Percentiles rank a stretch among this genome's conserved stretches.
These are phyloP conservation scores for Anoplolepis gracilipes DNA, from an alignment of 1,140 invertebrate species.

Conservation along the genomic window DNA sequence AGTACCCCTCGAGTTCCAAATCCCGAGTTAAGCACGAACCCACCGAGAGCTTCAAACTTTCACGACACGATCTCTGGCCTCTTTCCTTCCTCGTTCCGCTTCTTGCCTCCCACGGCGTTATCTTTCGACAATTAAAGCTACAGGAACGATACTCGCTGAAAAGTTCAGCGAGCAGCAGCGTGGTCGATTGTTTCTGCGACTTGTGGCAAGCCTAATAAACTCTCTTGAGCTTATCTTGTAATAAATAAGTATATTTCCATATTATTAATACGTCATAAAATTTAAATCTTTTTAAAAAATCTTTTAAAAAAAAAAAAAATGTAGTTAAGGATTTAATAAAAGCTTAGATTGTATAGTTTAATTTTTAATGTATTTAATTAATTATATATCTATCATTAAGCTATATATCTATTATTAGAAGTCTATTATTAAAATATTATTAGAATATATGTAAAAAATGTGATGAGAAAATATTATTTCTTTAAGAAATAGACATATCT, in stretches of 20 bases:
- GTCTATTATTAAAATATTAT: too few relatives aligned
- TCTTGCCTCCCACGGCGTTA: slow-evolving; percentile 19
- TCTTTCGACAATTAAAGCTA: slow-evolving; percentile 58
- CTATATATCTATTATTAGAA: background rate
- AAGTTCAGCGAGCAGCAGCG: slow-evolving; percentile 13
- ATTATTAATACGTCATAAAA: background rate
- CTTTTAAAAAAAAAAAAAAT: too few relatives aligned
- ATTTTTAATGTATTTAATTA: background rate
- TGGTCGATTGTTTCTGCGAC: slow-evolving; percentile 29
- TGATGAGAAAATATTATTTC: background rate
- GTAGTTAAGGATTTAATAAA: background rate
- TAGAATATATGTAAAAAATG: background rate
- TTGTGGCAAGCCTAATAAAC: background rate
- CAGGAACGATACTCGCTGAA: slow-evolving; percentile 26
- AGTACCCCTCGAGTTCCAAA: slow-evolving; percentile 81
- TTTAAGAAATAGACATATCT: background rate
- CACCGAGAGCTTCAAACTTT: slow-evolving; percentile 57
- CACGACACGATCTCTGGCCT: slow-evolving; percentile 57
- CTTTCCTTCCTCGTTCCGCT: slow-evolving; percentile 40
- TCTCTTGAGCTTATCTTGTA: background rate
- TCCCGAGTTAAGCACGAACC: slow-evolving; percentile 79
- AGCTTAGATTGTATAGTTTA: background rate
- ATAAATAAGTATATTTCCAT: background rate
- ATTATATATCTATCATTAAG: too few relatives aligned
- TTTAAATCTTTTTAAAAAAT: background rate